Percentiles rank a stretch among this genome's conserved stretches.
Evolutionary conservation across 2,113 vertebrate species (phyloP).

Genomic region (Calonectris borealis): DNA sequence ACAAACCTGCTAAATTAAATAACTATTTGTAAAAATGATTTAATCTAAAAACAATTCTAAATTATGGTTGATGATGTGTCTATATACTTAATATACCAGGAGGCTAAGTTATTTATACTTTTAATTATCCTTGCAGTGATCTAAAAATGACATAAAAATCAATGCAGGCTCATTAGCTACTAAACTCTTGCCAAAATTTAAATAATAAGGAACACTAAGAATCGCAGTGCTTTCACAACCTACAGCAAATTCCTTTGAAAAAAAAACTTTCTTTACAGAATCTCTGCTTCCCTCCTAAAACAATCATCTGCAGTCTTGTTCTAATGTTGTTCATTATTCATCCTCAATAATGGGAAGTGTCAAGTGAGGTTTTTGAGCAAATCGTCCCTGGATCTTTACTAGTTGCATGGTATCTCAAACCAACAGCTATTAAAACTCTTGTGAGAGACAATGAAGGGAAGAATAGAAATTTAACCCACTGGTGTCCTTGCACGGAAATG

Average conservation of each 20-base stretch:
- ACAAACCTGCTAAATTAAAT: slow-evolving; percentile 38
- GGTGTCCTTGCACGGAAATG: not conserved
- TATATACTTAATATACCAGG: not conserved
- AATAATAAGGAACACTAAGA: not conserved
- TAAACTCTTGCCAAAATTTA: slow-evolving; percentile 11
- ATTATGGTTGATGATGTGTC: slow-evolving; percentile 26
- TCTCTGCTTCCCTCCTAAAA: not conserved
- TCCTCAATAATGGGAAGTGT: not conserved
- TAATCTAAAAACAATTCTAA: slow-evolving; percentile 49
- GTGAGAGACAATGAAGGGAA: not conserved
- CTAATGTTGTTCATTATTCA: not conserved
- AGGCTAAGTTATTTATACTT: slow-evolving; percentile 60
- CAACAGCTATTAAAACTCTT: not conserved
- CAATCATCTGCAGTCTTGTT: not conserved
- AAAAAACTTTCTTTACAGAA: not conserved
- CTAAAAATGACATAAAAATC: slow-evolving; percentile 57
- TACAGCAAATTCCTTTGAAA: not conserved
- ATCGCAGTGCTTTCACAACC: not conserved
- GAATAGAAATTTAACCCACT: not conserved
- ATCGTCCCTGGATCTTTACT: not conserved
- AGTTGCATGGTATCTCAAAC: not conserved
- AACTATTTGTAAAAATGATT: slow-evolving; percentile 31
- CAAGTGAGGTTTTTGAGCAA: not conserved
- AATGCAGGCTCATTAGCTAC: slow-evolving; percentile 39
- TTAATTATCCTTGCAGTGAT: slow-evolving; percentile 49